A percentile compares a stretch with the other conserved stretches of the same genome.
Conservation (phyloP, 2,888 invertebrate genomes). For the Spicauda simplicius region DNA sequence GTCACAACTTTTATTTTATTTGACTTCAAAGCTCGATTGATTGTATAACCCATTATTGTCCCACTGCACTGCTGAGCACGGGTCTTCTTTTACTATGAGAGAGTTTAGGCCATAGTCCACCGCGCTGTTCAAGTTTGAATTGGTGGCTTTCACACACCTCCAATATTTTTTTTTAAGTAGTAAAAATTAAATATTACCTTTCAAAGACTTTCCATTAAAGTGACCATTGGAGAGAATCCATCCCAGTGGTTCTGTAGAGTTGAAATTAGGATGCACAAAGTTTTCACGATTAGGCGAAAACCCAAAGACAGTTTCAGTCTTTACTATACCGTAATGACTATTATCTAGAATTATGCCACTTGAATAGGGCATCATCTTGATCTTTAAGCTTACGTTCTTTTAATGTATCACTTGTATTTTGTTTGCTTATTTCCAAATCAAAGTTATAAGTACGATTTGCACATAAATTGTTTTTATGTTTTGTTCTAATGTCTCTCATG, state of each 20-base stretch:
- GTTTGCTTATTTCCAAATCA: not conserved
- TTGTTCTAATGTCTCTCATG: not conserved
- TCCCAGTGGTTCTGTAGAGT: slow-evolving; percentile 57
- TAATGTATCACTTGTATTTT: not conserved
- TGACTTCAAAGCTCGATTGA: too few relatives aligned
- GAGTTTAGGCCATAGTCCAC: too few relatives aligned
- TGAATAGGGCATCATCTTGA: slow-evolving; percentile 66
- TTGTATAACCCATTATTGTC: too few relatives aligned
- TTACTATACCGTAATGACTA: slow-evolving; percentile 66
- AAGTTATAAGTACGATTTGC: not conserved
- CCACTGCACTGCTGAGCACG: too few relatives aligned
- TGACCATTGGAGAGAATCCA: slow-evolving; percentile 63
- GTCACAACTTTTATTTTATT: too few relatives aligned
- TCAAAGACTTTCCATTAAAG: slow-evolving; percentile 58
- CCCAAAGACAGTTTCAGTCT: slow-evolving; percentile 67
- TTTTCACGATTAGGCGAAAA: slow-evolving; percentile 55
- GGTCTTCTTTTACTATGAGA: too few relatives aligned
- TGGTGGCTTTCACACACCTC: too few relatives aligned
- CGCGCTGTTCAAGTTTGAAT: too few relatives aligned
- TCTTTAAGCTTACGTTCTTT: not conserved
- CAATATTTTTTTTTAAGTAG: not conserved
- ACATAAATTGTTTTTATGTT: not conserved
- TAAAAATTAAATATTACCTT: slow-evolving; percentile 52
- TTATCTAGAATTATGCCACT: slow-evolving; percentile 62
- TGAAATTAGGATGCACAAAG: slow-evolving; percentile 53